phyloP scores from a whole-genome alignment of 1,140 invertebrate genomes.

The Bradynema listronoti region DNA sequence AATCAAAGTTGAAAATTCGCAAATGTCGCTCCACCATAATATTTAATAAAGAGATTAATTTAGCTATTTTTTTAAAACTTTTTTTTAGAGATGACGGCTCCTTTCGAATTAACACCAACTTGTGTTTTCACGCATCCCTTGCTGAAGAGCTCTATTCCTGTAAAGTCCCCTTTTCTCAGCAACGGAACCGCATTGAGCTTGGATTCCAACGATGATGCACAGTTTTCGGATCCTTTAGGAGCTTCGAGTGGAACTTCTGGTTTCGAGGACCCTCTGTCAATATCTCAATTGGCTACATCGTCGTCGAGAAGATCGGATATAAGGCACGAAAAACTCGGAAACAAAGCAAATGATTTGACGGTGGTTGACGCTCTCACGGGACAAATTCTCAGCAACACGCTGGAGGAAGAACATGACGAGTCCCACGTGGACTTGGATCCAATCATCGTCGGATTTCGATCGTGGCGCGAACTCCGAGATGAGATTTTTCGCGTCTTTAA shows the following conservation, averaged over 20 bases:
- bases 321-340: not conserved
- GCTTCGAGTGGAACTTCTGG: not conserved
- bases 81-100: no score
- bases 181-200: not conserved
- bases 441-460: conserved; percentile 30
- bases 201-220: not conserved
- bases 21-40: no score
- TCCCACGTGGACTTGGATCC: conserved; percentile 28
- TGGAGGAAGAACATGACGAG: conserved; percentile 2
- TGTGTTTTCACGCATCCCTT: conserved; percentile 5
- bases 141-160: not conserved
- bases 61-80: no score
- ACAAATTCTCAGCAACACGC: conserved; percentile 16
- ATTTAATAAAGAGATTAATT: no score
- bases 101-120: no score
- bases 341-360: no score
- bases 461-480: conserved; percentile 25
- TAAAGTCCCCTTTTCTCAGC: no score
- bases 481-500: conserved; percentile 22
- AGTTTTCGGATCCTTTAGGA: conserved; percentile 22
- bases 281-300: no score
- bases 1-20: no score
- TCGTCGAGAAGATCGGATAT: not conserved
- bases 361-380: no score
- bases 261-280: not conserved